Conservation (phyloP, 2,113 vertebrate genomes). For the Strix uralensis region DNA sequence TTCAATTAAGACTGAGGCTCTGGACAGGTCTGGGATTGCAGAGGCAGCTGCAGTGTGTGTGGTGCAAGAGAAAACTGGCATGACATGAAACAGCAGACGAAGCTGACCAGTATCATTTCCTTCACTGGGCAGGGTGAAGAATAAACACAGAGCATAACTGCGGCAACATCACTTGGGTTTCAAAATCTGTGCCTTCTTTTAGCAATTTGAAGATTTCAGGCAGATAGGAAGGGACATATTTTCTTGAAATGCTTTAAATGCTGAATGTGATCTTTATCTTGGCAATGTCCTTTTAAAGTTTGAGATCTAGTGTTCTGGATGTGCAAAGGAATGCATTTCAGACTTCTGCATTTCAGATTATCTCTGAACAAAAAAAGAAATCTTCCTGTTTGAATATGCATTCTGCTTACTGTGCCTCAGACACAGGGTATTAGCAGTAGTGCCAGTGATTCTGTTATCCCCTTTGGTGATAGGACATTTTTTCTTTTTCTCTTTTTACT, state of each 20-base stretch:
- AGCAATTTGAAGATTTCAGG: neutral
- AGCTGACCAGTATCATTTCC: neutral
- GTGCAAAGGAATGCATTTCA: constrained; percentile 2
- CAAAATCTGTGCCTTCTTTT: neutral
- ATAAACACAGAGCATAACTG: neutral
- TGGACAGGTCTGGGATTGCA: neutral
- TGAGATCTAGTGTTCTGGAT: neutral
- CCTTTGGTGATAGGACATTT: neutral
- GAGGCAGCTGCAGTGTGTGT: neutral
- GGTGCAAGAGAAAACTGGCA: neutral
- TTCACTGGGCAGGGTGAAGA: neutral
- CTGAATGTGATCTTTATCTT: neutral
- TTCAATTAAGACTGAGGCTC: neutral
- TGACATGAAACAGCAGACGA: neutral
- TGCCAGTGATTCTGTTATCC: neutral
- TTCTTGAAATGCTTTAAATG: neutral
- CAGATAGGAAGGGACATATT: neutral
- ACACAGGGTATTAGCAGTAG: neutral
- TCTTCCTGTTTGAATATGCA: neutral
- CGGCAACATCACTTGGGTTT: neutral
- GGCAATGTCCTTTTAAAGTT: constrained; percentile 1
- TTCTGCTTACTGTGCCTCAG: neutral
- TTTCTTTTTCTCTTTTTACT: neutral
- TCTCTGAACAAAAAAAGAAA: neutral
- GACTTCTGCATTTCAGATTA: constrained; percentile 7